Conservation (phyloP, 2,888 invertebrate species). For the Mallateleia sp. region DNA sequence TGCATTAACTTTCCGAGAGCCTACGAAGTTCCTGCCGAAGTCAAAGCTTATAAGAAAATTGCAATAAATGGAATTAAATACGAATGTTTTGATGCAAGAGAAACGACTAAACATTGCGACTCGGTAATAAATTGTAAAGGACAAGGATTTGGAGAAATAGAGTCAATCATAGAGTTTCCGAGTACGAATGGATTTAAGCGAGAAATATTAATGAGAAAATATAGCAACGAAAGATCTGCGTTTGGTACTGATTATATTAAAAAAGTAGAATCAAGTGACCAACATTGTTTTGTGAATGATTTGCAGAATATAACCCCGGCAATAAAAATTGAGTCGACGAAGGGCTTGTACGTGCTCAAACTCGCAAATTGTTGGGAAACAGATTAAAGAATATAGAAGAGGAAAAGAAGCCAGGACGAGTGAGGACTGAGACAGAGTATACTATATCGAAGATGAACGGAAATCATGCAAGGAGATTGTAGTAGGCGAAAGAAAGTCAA, state of each 20-base stretch:
- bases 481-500: no score
- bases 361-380: slow-evolving; percentile 30
- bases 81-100: not conserved
- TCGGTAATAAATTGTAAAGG: not conserved
- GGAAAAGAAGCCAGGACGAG: no score
- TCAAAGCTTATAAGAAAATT: not conserved
- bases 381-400: no score
- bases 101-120: slow-evolving; percentile 16
- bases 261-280: not conserved
- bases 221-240: not conserved
- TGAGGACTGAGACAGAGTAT: no score
- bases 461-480: no score
- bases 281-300: not conserved
- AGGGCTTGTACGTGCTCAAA: not conserved
- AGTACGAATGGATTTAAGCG: not conserved
- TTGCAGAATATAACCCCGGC: not conserved
- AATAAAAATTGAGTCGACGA: not conserved
- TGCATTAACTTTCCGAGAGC: no score
- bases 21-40: slow-evolving; percentile 11
- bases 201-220: slow-evolving; percentile 3
- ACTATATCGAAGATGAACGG: no score
- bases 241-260: slow-evolving; percentile 10
- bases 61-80: slow-evolving; percentile 9
- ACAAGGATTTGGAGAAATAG: slow-evolving; percentile 27
- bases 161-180: not conserved